Evolutionary conservation across 2,888 invertebrate genomes (phyloP).

Genomic region (Drosophila vallismaia): DNA sequence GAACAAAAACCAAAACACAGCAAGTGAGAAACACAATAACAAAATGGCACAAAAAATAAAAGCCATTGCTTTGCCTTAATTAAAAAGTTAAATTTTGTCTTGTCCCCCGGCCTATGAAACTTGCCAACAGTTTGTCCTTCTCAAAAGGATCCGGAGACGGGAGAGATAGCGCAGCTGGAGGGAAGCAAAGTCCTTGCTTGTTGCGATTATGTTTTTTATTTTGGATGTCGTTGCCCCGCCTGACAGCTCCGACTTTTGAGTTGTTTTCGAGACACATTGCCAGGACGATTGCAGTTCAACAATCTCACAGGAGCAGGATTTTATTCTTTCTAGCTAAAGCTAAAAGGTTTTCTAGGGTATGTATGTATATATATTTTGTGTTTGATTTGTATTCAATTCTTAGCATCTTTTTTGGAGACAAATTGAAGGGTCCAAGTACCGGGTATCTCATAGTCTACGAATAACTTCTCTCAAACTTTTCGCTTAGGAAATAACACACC

Average conservation of each 20-base stretch:
- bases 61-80: slow-evolving; percentile 72
- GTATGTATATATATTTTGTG: too few relatives aligned
- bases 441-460: too few relatives aligned
- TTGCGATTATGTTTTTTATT: slow-evolving; percentile 10
- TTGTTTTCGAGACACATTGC: slow-evolving; percentile 2
- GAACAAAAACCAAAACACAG: neutral
- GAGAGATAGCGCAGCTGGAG: too few relatives aligned
- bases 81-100: slow-evolving; percentile 72
- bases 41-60: slow-evolving; percentile 19
- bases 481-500: too few relatives aligned
- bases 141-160: neutral
- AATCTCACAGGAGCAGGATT: slow-evolving; percentile 11
- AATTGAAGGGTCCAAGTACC: too few relatives aligned
- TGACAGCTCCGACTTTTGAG: slow-evolving; percentile 29
- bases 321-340: neutral
- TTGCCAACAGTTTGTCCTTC: slow-evolving; percentile 36
- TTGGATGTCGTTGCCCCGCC: slow-evolving; percentile 25
- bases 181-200: slow-evolving; percentile 4
- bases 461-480: too few relatives aligned
- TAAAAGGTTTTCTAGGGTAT: neutral
- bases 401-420: too few relatives aligned
- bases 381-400: too few relatives aligned
- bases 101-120: slow-evolving; percentile 52
- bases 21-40: slow-evolving; percentile 24
- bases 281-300: slow-evolving; percentile 31